Percentiles rank a stretch among this genome's conserved stretches.
These are phyloP conservation scores for Pollimyrus isidori DNA, from an alignment of 2,113 vertebrate genomes.

Conservation along the genomic window DNA sequence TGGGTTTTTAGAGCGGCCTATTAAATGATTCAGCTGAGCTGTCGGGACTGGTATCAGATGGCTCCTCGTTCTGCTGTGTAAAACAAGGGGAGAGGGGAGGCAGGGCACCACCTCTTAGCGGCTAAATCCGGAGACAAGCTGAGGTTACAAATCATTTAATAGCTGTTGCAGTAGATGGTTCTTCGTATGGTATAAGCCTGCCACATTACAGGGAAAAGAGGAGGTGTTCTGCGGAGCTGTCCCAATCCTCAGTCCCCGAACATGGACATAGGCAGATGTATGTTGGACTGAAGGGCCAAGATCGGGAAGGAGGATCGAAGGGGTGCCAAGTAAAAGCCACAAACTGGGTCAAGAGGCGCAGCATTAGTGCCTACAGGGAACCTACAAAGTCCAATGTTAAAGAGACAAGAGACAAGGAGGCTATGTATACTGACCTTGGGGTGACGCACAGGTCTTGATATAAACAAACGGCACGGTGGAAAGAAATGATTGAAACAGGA, in stretches of 20 bases:
- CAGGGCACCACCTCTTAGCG: background rate
- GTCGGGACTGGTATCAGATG: slow-evolving; percentile 27
- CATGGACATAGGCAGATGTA: background rate
- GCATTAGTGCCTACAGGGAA: background rate
- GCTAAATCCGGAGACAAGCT: slow-evolving; percentile 16
- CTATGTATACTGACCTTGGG: background rate
- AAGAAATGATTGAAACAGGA: background rate
- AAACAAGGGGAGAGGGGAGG: background rate
- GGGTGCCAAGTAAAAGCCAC: background rate
- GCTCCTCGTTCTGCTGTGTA: slow-evolving; percentile 1
- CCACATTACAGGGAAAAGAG: background rate
- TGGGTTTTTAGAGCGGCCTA: slow-evolving; percentile 29
- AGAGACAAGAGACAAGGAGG: background rate
- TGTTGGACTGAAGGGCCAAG: background rate
- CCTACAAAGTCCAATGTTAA: background rate
- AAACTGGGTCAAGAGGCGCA: background rate
- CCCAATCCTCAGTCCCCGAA: background rate
- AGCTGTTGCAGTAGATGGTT: slow-evolving; percentile 12
- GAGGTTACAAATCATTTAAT: slow-evolving; percentile 19
- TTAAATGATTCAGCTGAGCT: slow-evolving; percentile 36
- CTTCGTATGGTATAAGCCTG: slow-evolving; percentile 8
- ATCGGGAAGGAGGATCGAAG: background rate
- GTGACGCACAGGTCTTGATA: background rate
- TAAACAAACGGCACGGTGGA: background rate
- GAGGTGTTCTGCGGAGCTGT: background rate